Evolutionary conservation across 92 coral and sea anemone genomes (phyloP).

Genomic region (Epizoanthus ramosus): DNA sequence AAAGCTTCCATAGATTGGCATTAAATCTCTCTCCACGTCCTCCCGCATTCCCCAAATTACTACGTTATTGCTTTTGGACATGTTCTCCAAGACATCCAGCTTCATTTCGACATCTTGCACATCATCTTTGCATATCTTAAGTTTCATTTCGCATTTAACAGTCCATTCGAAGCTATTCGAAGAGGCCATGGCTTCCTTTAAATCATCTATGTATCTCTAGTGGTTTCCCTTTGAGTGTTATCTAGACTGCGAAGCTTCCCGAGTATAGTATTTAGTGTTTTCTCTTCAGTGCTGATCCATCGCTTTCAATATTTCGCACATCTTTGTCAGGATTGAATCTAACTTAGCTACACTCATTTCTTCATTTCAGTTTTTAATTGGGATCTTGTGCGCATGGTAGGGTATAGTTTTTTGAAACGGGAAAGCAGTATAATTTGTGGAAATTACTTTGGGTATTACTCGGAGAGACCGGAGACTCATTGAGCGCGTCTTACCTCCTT

Average conservation of each 20-base stretch:
- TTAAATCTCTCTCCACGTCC: background rate
- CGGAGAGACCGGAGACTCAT: no score
- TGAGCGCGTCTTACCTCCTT: no score
- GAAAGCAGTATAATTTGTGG: no score
- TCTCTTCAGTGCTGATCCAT: background rate
- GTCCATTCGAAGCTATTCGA: background rate
- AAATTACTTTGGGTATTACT: no score
- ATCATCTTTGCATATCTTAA: background rate
- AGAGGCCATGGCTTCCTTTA: conserved; percentile 1
- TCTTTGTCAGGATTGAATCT: background rate
- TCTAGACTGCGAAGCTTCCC: conserved; percentile 6
- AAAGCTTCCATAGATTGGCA: conserved; percentile 1
- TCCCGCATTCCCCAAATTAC: conserved; percentile 40
- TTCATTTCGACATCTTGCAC: conserved; percentile 12
- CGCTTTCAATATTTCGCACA: conserved; percentile 34
- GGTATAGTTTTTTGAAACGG: no score
- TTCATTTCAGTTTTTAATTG: no score
- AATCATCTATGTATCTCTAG: conserved; percentile 13
- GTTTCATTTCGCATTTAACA: conserved; percentile 14
- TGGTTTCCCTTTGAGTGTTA: conserved; percentile 14
- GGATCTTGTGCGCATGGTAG: no score
- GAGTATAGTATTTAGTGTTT: background rate
- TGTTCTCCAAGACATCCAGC: conserved; percentile 17
- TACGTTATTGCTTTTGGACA: conserved; percentile 24
- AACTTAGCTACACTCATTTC: no score